A percentile compares a stretch with the other conserved stretches of the same genome.
phyloP scores from a whole-genome alignment of 2,888 invertebrate species.

The Sphaerolaimus hirsutus region DNA sequence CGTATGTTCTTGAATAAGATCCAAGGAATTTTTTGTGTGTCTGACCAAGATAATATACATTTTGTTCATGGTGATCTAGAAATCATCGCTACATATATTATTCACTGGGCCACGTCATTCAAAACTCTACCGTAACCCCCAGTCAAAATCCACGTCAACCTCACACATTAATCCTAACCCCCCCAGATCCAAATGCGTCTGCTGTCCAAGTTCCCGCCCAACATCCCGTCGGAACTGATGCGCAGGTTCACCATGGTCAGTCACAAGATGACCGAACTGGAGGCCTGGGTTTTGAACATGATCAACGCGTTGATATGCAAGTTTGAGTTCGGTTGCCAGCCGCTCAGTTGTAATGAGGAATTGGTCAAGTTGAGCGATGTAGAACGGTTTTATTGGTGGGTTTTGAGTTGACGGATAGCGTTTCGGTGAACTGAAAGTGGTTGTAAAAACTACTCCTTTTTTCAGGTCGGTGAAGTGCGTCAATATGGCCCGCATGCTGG shows the following conservation, averaged over 20 bases:
- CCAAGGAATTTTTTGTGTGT: too few relatives aligned
- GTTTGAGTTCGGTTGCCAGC: conserved; percentile 16
- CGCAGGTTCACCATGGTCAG: conserved; percentile 6
- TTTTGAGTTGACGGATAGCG: too few relatives aligned
- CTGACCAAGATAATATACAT: too few relatives aligned
- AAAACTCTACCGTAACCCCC: too few relatives aligned
- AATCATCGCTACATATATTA: too few relatives aligned
- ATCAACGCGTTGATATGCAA: conserved; percentile 14
- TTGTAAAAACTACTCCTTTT: too few relatives aligned
- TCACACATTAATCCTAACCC: too few relatives aligned
- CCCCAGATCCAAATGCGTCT: conserved; percentile 15
- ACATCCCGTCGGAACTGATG: conserved; percentile 11
- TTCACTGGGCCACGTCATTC: too few relatives aligned
- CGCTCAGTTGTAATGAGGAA: conserved; percentile 15
- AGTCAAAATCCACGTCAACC: too few relatives aligned
- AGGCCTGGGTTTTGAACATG: conserved; percentile 16
- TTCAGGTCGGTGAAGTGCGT: neutral
- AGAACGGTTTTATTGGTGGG: conserved; percentile 17
- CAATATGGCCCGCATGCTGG: neutral
- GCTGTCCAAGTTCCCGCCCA: conserved; percentile 15
- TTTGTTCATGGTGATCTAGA: too few relatives aligned
- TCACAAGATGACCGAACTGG: conserved; percentile 12
- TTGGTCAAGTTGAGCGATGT: conserved; percentile 12
- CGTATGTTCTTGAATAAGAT: too few relatives aligned
- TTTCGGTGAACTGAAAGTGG: too few relatives aligned